A percentile compares a stretch with the other conserved stretches of the same genome.
Evolutionary conservation across 1,140 invertebrate species (phyloP).

Genomic region (Drosophila neocordata): DNA sequence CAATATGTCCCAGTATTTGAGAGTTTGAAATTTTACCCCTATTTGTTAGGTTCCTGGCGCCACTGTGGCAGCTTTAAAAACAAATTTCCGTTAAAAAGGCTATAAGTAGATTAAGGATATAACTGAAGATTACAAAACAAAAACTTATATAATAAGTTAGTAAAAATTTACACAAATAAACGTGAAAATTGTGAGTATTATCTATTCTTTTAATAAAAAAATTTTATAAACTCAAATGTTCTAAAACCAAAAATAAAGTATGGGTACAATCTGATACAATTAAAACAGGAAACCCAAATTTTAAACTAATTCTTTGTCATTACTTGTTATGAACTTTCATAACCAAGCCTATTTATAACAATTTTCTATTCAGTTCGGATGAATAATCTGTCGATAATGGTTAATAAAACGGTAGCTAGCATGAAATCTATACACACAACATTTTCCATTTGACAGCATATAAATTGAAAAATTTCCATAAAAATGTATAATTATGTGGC

Average conservation of each 20-base stretch:
- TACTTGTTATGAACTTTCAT: background rate
- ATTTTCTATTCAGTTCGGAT: background rate
- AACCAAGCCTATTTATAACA: background rate
- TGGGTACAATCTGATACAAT: too few species aligned
- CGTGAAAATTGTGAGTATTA: too few species aligned
- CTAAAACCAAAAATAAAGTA: too few species aligned
- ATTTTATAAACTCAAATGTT: too few species aligned
- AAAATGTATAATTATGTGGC: slow-evolving; percentile 77
- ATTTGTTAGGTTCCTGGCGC: background rate
- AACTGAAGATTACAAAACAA: too few species aligned
- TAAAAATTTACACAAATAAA: too few species aligned
- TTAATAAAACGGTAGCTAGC: background rate
- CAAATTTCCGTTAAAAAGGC: background rate
- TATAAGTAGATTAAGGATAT: too few species aligned
- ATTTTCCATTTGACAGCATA: slow-evolving; percentile 73
- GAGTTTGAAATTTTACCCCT: background rate
- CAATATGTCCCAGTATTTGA: background rate
- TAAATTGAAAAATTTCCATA: slow-evolving; percentile 81
- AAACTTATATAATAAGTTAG: too few species aligned
- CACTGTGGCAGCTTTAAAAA: background rate
- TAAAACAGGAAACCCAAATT: too few species aligned
- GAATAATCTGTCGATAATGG: slow-evolving; percentile 6
- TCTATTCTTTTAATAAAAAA: too few species aligned
- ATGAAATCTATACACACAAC: slow-evolving; percentile 56
- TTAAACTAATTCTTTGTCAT: too few species aligned